Evolutionary conservation across 2,888 invertebrate genomes (phyloP).

Genomic region (Drosophila recens): DNA sequence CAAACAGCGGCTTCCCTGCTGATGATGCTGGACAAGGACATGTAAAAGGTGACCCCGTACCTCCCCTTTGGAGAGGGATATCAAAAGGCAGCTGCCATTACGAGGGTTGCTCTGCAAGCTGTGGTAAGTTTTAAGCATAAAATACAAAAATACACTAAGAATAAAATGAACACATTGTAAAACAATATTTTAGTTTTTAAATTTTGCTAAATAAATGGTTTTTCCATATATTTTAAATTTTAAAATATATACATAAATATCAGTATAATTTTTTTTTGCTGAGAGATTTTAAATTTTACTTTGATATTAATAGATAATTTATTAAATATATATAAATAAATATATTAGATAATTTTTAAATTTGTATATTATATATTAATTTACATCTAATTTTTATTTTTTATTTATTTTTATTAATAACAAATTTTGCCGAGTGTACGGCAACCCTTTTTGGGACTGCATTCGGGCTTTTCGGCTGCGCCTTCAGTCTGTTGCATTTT

Average conservation of each 20-base stretch:
- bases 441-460: constrained; percentile 29
- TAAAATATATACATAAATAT: too few relatives aligned
- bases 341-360: too few relatives aligned
- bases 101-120: constrained; percentile 30
- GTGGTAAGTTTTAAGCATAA: constrained; percentile 23
- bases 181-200: too few relatives aligned
- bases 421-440: constrained; percentile 31
- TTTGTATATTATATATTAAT: too few relatives aligned
- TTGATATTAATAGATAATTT: too few relatives aligned
- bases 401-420: neutral
- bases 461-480: constrained; percentile 33
- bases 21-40: constrained; percentile 35
- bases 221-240: too few relatives aligned
- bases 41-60: constrained; percentile 22
- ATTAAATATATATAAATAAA: too few relatives aligned
- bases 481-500: constrained; percentile 58
- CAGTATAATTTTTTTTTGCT: too few relatives aligned
- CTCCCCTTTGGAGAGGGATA: constrained; percentile 10
- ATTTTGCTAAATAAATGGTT: too few relatives aligned
- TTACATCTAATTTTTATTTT: too few relatives aligned
- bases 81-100: constrained; percentile 40
- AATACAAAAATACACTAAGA: constrained; percentile 11
- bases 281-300: too few relatives aligned
- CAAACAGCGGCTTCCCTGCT: constrained; percentile 33
- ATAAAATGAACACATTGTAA: neutral